Percentiles rank a stretch among this genome's conserved stretches.
These are phyloP conservation scores for Dermolepida albohirtum DNA, from an alignment of 2,888 invertebrate species.

Conservation along the genomic window DNA sequence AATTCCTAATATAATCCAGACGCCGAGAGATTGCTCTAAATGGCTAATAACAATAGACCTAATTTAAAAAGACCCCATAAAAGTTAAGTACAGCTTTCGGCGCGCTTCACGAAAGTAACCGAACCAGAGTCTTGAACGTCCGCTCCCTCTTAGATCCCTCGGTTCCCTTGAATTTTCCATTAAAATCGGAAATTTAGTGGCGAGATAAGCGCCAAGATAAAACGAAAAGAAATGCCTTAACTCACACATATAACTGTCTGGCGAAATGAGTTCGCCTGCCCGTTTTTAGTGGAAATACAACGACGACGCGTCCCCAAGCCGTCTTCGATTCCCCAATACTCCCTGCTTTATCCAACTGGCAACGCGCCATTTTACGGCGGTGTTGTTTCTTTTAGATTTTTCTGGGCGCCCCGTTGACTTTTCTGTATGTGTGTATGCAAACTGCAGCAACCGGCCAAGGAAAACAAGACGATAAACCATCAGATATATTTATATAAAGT, in stretches of 20 bases:
- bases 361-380: slow-evolving; percentile 57
- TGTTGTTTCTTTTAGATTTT: slow-evolving; percentile 55
- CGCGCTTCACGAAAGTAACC: slow-evolving; percentile 51
- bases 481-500: slow-evolving; percentile 57
- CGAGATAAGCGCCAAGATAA: slow-evolving; percentile 68
- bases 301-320: slow-evolving; percentile 32
- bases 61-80: slow-evolving; percentile 64
- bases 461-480: slow-evolving; percentile 65
- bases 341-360: slow-evolving; percentile 16
- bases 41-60: slow-evolving; percentile 64
- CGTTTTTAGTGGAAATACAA: slow-evolving; percentile 52
- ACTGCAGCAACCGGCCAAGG: slow-evolving; percentile 60
- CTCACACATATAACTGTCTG: slow-evolving; percentile 65
- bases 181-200: slow-evolving; percentile 71
- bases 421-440: slow-evolving; percentile 49
- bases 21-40: slow-evolving; percentile 62
- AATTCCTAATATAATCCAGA: slow-evolving; percentile 61
- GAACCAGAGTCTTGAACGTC: slow-evolving; percentile 10
- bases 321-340: slow-evolving; percentile 15
- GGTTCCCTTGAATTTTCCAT: slow-evolving; percentile 65
- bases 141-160: slow-evolving; percentile 18
- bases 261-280: slow-evolving; percentile 62
- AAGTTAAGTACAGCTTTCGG: slow-evolving; percentile 62
- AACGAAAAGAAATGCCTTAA: slow-evolving; percentile 65
- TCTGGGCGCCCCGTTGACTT: slow-evolving; percentile 57